Conservation (phyloP, 2,888 invertebrate species). For the Zootermopsis nevadensis region DNA sequence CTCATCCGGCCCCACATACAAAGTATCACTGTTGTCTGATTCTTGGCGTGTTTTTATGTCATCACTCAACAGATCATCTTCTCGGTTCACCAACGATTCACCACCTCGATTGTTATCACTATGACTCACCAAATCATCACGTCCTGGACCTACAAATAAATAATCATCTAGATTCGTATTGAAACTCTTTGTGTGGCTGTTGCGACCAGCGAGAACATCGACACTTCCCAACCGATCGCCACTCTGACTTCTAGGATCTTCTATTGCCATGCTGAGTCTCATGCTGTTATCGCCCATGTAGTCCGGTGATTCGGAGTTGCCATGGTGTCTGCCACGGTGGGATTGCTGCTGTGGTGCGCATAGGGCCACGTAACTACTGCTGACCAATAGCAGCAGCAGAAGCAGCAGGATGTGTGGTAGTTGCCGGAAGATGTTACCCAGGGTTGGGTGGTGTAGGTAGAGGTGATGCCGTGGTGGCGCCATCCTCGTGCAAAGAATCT, state of each 20-base stretch:
- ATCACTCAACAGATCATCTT: neutral
- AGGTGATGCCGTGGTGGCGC: slow-evolving; percentile 22
- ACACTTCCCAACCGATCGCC: neutral
- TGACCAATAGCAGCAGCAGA: slow-evolving; percentile 9
- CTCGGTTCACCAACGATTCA: neutral
- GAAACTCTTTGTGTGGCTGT: slow-evolving; percentile 1
- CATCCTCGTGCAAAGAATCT: slow-evolving; percentile 36
- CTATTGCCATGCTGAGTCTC: neutral
- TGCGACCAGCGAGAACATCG: neutral
- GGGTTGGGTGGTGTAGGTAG: neutral
- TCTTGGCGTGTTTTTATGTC: neutral
- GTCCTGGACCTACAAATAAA: neutral
- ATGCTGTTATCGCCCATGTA: slow-evolving; percentile 25
- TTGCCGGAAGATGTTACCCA: neutral
- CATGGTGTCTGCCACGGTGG: slow-evolving; percentile 32
- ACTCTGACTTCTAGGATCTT: too few species aligned
- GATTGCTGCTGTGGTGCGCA: slow-evolving; percentile 20
- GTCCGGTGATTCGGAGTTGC: slow-evolving; percentile 3
- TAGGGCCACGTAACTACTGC: neutral
- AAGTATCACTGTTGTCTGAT: slow-evolving; percentile 2
- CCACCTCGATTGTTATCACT: neutral
- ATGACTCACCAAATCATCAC: neutral
- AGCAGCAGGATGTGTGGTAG: slow-evolving; percentile 3
- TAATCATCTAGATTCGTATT: slow-evolving; percentile 6
- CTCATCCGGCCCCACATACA: slow-evolving; percentile 4